Conservation (phyloP, 2,888 invertebrate species). For the Belgica antarctica region DNA sequence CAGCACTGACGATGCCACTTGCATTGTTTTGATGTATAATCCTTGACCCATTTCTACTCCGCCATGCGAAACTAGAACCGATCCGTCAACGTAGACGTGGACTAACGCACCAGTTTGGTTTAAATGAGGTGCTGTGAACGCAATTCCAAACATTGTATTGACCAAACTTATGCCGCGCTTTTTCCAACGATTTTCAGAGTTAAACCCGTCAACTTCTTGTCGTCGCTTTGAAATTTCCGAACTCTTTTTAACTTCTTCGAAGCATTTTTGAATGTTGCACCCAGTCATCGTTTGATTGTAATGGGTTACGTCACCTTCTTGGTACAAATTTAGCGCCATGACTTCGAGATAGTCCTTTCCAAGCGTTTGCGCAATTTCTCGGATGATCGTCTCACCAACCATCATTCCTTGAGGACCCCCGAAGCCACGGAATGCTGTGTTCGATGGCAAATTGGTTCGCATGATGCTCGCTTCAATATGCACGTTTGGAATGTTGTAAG, state of each 20-base stretch:
- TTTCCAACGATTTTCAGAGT: conserved; percentile 75
- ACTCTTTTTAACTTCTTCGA: conserved; percentile 71
- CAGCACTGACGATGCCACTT: conserved; percentile 76
- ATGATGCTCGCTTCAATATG: conserved; percentile 72
- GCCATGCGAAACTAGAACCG: conserved; percentile 83
- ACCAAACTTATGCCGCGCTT: conserved; percentile 81
- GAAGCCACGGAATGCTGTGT: conserved; percentile 91
- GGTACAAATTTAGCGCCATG: conserved; percentile 71
- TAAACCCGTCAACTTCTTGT: conserved; percentile 65
- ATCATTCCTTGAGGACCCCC: conserved; percentile 92
- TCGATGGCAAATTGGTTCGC: conserved; percentile 85
- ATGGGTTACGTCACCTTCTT: conserved; percentile 73
- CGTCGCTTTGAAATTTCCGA: conserved; percentile 64
- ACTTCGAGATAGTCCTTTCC: conserved; percentile 65
- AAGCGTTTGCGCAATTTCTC: conserved; percentile 71
- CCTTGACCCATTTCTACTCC: conserved; percentile 99
- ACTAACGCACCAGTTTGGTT: conserved; percentile 88
- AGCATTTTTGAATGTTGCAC: conserved; percentile 74
- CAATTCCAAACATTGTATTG: conserved; percentile 82
- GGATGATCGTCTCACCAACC: conserved; percentile 73
- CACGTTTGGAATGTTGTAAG: conserved; percentile 75
- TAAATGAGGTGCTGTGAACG: conserved; percentile 71
- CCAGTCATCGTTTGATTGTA: conserved; percentile 71
- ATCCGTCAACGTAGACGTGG: conserved; percentile 83
- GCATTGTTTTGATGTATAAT: conserved; percentile 92